Percentiles rank a stretch among this genome's conserved stretches.
Conservation (phyloP, 2,113 vertebrate species). For the Oplegnathus fasciatus region DNA sequence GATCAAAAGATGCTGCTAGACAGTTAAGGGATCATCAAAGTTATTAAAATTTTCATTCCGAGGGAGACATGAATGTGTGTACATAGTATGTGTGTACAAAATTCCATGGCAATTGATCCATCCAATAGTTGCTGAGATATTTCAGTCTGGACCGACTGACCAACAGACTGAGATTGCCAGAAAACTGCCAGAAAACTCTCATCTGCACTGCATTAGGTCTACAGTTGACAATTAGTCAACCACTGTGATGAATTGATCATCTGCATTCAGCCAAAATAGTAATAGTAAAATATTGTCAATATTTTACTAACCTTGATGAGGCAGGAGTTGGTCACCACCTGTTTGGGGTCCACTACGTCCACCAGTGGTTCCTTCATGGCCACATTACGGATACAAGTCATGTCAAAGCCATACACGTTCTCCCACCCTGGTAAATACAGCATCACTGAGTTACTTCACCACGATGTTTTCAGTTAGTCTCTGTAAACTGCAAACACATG, state of each 20-base stretch:
- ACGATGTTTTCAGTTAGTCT: not conserved
- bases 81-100: no score
- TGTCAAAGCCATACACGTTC: conserved; percentile 99
- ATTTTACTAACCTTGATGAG: conserved; percentile 92
- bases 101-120: not conserved
- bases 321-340: conserved; percentile 98
- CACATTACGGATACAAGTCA: conserved; percentile 98
- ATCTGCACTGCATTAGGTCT: not conserved
- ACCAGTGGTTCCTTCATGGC: conserved; percentile 98
- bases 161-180: not conserved
- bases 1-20: not conserved
- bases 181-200: not conserved
- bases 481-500: conserved; percentile 12
- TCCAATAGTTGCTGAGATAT: not conserved
- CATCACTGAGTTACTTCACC: not conserved
- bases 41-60: not conserved
- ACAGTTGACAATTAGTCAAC: not conserved
- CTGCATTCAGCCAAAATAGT: not conserved
- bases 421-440: conserved; percentile 93
- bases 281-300: not conserved
- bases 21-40: not conserved
- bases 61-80: not conserved
- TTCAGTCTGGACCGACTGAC: not conserved
- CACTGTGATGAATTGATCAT: not conserved
- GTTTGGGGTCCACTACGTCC: conserved; percentile 97